Evolutionary conservation across 2,113 vertebrate genomes (phyloP).

Genomic region (Actinemys pallida): DNA sequence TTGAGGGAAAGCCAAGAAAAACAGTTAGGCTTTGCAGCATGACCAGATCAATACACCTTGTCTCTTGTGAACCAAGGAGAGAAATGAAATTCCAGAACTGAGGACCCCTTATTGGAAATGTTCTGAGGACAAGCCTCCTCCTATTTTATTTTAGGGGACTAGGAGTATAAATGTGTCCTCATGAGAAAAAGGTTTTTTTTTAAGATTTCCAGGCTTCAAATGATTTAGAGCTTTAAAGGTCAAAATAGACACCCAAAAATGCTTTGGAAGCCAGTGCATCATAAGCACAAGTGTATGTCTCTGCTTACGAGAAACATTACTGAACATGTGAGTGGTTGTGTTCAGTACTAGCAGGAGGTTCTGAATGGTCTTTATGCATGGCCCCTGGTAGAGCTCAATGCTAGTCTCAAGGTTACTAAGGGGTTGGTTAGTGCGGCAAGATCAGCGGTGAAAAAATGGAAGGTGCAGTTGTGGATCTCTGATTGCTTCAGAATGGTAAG

Average conservation of each 20-base stretch:
- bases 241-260: not conserved
- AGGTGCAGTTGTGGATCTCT: not conserved
- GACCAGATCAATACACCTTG: slow-evolving; percentile 40
- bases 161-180: not conserved
- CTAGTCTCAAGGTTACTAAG: not conserved
- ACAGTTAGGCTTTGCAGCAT: slow-evolving; percentile 8
- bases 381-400: not conserved
- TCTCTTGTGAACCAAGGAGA: not conserved
- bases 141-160: not conserved
- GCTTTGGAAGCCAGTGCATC: not conserved
- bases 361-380: not conserved
- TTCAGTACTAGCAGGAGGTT: fast-evolving
- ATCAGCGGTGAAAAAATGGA: not conserved
- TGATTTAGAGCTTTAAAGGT: not conserved
- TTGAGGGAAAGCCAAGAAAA: slow-evolving; percentile 47
- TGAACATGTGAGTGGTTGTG: fast-evolving
- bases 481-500: not conserved
- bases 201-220: not conserved
- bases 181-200: not conserved
- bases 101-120: not conserved
- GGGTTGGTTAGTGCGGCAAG: fast-evolving
- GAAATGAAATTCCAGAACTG: slow-evolving; percentile 9
- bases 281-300: not conserved
- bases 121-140: fast-evolving
- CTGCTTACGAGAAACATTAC: not conserved